Conservation (phyloP, 2,888 invertebrate genomes). For the Danaus chrysippus region DNA sequence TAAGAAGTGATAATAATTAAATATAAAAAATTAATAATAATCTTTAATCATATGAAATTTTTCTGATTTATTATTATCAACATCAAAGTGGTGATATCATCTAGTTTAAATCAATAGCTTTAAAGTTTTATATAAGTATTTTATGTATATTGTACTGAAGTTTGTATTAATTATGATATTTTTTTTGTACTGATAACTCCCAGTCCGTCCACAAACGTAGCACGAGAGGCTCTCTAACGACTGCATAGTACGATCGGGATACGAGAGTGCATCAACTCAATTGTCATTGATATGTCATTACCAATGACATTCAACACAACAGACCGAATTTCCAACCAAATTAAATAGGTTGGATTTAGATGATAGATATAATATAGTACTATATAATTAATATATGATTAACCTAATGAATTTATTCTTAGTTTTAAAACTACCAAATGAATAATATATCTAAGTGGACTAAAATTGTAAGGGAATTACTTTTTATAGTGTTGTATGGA, state of each 20-base stretch:
- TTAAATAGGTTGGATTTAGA: slow-evolving; percentile 32
- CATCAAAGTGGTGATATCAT: too few relatives aligned
- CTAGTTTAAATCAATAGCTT: too few relatives aligned
- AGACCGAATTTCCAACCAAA: slow-evolving; percentile 29
- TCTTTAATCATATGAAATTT: too few relatives aligned
- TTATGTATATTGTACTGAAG: too few relatives aligned
- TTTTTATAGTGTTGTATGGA: too few relatives aligned
- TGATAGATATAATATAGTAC: slow-evolving; percentile 14
- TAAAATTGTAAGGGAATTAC: too few relatives aligned
- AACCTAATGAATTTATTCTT: not conserved
- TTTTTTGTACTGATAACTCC: slow-evolving; percentile 16
- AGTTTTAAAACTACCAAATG: too few relatives aligned
- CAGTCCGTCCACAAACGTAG: slow-evolving; percentile 18
- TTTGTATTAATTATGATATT: not conserved
- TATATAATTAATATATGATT: not conserved
- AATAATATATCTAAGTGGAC: too few relatives aligned
- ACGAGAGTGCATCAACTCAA: slow-evolving; percentile 45
- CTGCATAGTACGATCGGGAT: slow-evolving; percentile 27
- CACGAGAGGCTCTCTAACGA: slow-evolving; percentile 28
- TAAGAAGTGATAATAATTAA: slow-evolving; percentile 5
- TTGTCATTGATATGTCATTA: slow-evolving; percentile 52
- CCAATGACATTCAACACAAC: slow-evolving; percentile 34
- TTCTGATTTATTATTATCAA: too few relatives aligned
- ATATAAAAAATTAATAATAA: not conserved
- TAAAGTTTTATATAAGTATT: too few relatives aligned